Percentiles rank a stretch among this genome's conserved stretches.
Conservation (phyloP, 2,113 vertebrate species). For the Enhydra lutris region DNA sequence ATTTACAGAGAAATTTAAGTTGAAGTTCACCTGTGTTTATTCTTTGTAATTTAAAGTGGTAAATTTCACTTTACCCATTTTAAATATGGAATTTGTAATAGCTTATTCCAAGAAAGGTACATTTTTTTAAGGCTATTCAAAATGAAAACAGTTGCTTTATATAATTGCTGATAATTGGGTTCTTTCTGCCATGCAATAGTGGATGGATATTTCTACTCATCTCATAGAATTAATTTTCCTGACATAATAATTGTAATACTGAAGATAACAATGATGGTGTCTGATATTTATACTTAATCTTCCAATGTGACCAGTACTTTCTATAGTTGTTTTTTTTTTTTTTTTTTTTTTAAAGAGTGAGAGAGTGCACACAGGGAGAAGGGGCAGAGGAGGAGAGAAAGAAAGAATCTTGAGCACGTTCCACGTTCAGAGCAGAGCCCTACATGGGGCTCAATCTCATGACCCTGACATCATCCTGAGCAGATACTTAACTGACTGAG, state of each 20-base stretch:
- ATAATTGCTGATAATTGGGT: not conserved
- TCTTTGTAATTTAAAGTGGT: slow-evolving; percentile 32
- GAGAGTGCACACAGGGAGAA: not conserved
- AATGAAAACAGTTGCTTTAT: not conserved
- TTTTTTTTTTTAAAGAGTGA: not conserved
- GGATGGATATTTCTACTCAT: not conserved
- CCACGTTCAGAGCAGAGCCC: not conserved
- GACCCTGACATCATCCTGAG: not conserved
- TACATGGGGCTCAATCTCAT: not conserved
- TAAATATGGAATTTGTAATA: slow-evolving; percentile 13
- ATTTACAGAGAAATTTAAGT: slow-evolving; percentile 37
- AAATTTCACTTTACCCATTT: slow-evolving; percentile 40
- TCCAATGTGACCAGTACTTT: not conserved
- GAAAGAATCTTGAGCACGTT: not conserved
- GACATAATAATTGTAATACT: slow-evolving; percentile 11
- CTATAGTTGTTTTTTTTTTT: not conserved
- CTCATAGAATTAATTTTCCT: slow-evolving; percentile 1
- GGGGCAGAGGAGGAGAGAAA: not conserved
- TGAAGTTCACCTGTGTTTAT: slow-evolving; percentile 45
- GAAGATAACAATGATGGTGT: not conserved
- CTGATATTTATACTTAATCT: not conserved
- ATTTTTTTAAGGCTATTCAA: not conserved
- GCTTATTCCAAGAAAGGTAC: not conserved
- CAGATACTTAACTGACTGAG: not conserved
- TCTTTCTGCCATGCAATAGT: not conserved